Evolutionary conservation across 2,113 vertebrate genomes (phyloP), one percentile per base, ranked within the genome.

Genomic region (Paralichthys olivaceus): DNA sequence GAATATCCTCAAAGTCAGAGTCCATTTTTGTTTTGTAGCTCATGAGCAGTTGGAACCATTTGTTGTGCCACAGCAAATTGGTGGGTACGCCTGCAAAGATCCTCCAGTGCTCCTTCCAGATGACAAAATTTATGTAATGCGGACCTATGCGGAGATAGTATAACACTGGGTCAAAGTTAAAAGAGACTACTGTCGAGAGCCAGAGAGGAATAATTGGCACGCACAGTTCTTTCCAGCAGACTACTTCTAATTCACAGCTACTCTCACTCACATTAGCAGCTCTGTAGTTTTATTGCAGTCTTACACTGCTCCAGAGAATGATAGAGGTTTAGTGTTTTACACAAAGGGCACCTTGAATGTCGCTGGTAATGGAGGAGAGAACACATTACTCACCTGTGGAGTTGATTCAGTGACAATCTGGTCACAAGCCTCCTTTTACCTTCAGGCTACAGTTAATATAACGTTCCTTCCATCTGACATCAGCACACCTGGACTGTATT

Each of bases 321-420:
- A 68, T 53, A 43, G 37, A 19, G 65, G 25, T 77, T 64, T 45
- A n/a, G 25, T 37, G 47, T 57, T 80, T 73, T 49, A 55, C 47
- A 20, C 55, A 34, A 49, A 77, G 43, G 65, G 62, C 65, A 75
- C 65, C 70, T 78, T 75, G 57, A 78, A 32, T 25, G 40, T 26
- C 29, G 23, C 51, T 37, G 49, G 34, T 5, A 23, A 59, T 2
- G n/a, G 40, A 55, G n/a, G 13, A 45, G 40, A 29, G 56, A 74
- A 55, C 22, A 34, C 53, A 69, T 75, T 43, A 9, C 23, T 37
- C 28, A 57, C 28, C 28, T 72, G 61, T 43, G 54, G 60, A 72
- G 49, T 40, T 59, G 14, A 58, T 54, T 3, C 25, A 15, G n/a
- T 23, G 23, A 57, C 54, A 59, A 28, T 23, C 37, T 72, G 58